These are phyloP conservation scores for Alectura lathami DNA, from an alignment of 2,113 vertebrate species.

Conservation along the genomic window DNA sequence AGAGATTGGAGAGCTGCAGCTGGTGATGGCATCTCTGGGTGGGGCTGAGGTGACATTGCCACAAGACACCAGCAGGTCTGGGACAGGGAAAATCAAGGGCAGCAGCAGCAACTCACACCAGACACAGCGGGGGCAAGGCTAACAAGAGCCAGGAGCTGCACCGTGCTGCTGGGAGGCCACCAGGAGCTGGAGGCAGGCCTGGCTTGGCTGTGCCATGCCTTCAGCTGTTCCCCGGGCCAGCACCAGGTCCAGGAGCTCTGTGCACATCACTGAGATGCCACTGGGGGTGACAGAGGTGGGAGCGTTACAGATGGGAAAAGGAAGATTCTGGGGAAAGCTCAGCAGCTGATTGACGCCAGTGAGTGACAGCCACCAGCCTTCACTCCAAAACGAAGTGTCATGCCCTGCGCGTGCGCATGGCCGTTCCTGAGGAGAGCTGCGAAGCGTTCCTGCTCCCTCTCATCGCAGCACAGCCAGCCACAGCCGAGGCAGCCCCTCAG, in stretches of 20 bases:
- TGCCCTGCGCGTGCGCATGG: fast-evolving
- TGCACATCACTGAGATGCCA: not conserved
- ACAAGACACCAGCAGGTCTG: too few relatives aligned
- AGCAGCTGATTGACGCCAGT: not conserved
- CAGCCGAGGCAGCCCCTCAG: too few relatives aligned
- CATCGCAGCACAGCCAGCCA: too few relatives aligned
- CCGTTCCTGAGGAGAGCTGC: not conserved
- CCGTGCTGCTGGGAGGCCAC: not conserved
- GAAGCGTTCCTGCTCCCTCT: not conserved
- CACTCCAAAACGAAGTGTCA: not conserved
- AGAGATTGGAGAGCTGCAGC: too few relatives aligned
- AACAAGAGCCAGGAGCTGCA: not conserved
- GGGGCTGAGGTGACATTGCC: too few relatives aligned
- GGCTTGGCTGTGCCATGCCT: not conserved
- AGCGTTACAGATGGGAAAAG: not conserved
- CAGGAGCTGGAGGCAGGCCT: not conserved
- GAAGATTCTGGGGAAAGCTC: not conserved
- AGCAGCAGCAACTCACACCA: not conserved
- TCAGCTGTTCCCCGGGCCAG: not conserved
- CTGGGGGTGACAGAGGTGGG: not conserved
- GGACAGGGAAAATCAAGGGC: not conserved
- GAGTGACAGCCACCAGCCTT: not conserved
- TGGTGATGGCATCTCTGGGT: too few relatives aligned
- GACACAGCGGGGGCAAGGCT: fast-evolving
- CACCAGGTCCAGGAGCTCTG: not conserved